Evolutionary conservation across 1,140 invertebrate genomes (phyloP).

Genomic region (Laupala kohalensis): DNA sequence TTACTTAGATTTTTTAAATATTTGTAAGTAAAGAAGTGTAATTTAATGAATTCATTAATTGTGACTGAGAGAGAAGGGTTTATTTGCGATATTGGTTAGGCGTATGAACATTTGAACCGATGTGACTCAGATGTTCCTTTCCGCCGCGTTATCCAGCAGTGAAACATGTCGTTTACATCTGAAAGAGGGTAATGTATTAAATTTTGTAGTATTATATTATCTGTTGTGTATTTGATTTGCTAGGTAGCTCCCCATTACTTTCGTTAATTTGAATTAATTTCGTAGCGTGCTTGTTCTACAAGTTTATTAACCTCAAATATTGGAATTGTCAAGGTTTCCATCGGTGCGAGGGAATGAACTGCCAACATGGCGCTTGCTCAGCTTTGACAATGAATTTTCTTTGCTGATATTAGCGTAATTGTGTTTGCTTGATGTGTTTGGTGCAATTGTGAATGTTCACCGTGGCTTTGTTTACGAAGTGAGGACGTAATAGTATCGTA

Average conservation of each 20-base stretch:
- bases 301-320: slow-evolving; percentile 1
- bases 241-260: background rate
- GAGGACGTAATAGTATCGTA: background rate
- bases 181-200: slow-evolving; percentile 55
- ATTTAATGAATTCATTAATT: background rate
- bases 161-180: slow-evolving; percentile 59
- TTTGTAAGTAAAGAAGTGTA: background rate
- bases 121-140: slow-evolving; percentile 42
- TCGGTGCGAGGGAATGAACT: slow-evolving; percentile 33
- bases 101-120: slow-evolving; percentile 21
- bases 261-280: background rate
- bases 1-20: background rate
- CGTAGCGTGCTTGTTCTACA: background rate
- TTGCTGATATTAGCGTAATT: background rate
- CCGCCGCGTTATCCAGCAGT: slow-evolving; percentile 51
- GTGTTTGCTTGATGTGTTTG: too few relatives aligned
- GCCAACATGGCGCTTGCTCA: slow-evolving; percentile 54
- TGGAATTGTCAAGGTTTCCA: slow-evolving; percentile 11
- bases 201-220: background rate
- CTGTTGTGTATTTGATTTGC: background rate
- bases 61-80: background rate
- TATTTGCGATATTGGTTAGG: background rate
- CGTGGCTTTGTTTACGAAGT: background rate
- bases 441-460: background rate
- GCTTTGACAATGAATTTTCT: background rate